These are phyloP conservation scores for Cygnus buccinator DNA, from an alignment of 2,113 vertebrate genomes.

Conservation along the genomic window DNA sequence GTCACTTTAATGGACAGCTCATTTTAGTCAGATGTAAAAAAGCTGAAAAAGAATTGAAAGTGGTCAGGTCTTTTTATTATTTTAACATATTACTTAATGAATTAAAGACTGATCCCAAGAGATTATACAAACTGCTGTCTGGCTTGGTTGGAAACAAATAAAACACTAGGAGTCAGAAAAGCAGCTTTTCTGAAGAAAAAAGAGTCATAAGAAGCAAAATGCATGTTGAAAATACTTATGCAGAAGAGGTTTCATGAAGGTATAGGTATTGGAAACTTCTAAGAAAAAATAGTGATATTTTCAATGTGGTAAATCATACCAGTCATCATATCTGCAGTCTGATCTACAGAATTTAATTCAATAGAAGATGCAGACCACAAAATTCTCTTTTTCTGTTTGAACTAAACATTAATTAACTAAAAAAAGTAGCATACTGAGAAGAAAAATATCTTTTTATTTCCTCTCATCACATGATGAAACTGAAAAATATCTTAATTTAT, in stretches of 20 bases:
- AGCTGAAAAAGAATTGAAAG: conserved; percentile 32
- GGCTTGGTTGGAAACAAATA: not conserved
- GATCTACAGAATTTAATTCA: not conserved
- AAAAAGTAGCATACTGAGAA: not conserved
- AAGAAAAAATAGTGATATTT: not conserved
- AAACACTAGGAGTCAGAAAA: not conserved
- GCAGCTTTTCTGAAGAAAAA: not conserved
- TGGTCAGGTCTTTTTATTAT: not conserved
- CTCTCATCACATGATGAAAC: not conserved
- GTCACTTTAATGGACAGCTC: not conserved
- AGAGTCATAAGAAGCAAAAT: not conserved
- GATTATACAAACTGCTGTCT: not conserved
- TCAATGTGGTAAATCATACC: not conserved
- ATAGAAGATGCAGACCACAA: not conserved
- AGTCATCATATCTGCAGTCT: not conserved
- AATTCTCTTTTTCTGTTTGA: not conserved
- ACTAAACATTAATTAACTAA: not conserved
- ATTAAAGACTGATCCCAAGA: not conserved
- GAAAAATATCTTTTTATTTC: not conserved
- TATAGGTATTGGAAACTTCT: not conserved
- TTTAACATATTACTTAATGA: not conserved
- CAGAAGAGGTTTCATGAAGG: not conserved
- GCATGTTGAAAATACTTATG: not conserved
- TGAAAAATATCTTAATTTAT: not conserved
- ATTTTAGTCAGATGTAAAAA: not conserved